Evolutionary conservation across 1,140 invertebrate genomes (phyloP), one percentile per base, ranked within the genome.

Genomic region (Piezodorus guildinii): DNA sequence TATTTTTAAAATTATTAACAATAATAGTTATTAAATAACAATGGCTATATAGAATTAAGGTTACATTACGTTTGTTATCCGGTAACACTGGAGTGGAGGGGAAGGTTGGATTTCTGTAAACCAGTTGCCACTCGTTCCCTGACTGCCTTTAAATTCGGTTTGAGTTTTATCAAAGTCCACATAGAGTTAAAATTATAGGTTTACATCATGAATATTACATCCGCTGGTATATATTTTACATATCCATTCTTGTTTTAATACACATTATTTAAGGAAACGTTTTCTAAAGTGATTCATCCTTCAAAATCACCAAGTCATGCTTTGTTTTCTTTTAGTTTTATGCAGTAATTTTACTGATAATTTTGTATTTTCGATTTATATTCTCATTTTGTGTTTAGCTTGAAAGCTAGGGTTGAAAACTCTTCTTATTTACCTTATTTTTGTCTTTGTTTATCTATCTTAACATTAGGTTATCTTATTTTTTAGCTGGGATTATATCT

Each of bases 401-500:
- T 52, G 6, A 39, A 39, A 52, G 49, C 49, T 43, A 1, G 21
- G 17, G 51, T 34, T 34, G 51, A 19, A 52, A 23, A 52, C 60
- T n/a, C 60, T 46, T 56, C 58, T 17, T 43, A 39, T 62, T 25
- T 54, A 66, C 69, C 21, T 67, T 58, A n/a, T 46, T 16, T 59
- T 45, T 62, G 14, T 3, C 27, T 39, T 39, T 39, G 34, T 39
- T 39, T 39, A 39, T 39, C 2, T 30, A 30, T 8, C 27, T 30
- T 39, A 10, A 49, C 21, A 21, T 49, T 21, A 49, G 46, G 46
- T 49, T 49, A 23, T 52, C 60, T 67, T 61, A 43, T 63, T 79
- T 85, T 77, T 74, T 80, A 81, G 91, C 91, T 71, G 96, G 95
- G 71, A 94, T 98, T 68, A 92, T 98, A 70, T 93, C 94, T 73